Conservation (phyloP, 2,888 invertebrate species). For the Acrobeloides nanus region DNA sequence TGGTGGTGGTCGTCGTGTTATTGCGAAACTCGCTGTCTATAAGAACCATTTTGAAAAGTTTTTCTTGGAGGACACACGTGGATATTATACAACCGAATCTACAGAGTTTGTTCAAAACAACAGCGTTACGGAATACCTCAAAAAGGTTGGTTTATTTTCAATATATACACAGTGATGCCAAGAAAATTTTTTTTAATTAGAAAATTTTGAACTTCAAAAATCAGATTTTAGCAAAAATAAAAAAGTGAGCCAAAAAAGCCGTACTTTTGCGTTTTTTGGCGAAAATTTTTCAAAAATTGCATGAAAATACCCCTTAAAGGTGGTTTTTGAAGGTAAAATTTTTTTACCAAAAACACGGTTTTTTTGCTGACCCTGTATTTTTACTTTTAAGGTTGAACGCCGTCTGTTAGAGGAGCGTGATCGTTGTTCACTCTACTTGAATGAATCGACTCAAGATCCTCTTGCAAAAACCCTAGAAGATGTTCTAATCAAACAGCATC, state of each 20-base stretch:
- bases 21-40: conserved; percentile 53
- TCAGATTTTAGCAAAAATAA: too few species aligned
- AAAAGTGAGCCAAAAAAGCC: too few species aligned
- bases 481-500: conserved; percentile 84
- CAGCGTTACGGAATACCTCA: conserved; percentile 96
- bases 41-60: conserved; percentile 74
- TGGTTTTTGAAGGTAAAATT: too few species aligned
- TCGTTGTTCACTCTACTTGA: conserved; percentile 85
- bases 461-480: conserved; percentile 85
- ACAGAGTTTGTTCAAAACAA: conserved; percentile 85
- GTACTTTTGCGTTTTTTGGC: too few species aligned
- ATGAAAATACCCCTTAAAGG: too few species aligned
- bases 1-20: neutral
- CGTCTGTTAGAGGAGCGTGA: conserved; percentile 84
- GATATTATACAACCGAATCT: conserved; percentile 89
- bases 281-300: too few species aligned
- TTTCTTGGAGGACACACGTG: conserved; percentile 87
- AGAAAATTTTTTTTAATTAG: too few species aligned
- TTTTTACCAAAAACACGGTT: too few species aligned
- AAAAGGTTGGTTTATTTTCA: conserved; percentile 67
- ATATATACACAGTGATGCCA: too few species aligned
- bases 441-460: conserved; percentile 80
- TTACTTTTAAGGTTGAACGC: conserved; percentile 72
- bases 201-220: too few species aligned
- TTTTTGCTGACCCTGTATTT: neutral